Base-by-base conservation (phyloP, 2,888 invertebrate genomes). In the Laothoe populi region DNA sequence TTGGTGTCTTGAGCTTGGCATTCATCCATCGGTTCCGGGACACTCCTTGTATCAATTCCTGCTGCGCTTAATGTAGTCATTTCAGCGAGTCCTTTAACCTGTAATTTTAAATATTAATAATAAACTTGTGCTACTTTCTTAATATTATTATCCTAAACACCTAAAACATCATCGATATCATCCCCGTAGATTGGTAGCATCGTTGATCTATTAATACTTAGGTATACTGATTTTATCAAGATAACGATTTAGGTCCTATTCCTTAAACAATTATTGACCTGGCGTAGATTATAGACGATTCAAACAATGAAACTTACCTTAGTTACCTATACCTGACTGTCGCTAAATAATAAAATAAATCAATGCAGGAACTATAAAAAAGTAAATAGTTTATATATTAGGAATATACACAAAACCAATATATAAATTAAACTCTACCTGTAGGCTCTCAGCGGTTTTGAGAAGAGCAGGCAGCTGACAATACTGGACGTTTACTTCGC, bases 401-500 rank as follows among this genome's bases (percentile, higher is more conserved):
- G 26, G 26, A 26, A 42, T n/a, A 5, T 57, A 21, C 13, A 4
- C 23, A 1, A 19, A 4, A 11, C 21, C 11, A 16, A 38, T 40
- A 11, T 35, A 19, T 26, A 16, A 26, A 45, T 7, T 24, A 21
- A 21, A 49, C 40, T 10, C 46, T 77, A 95, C 97, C 94, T 98
- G 97, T 72, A 98, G 95, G 90, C 97, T 97, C 93, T 98, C 97
- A 81, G 98, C 98, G 83, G 97, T 98, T 93, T 97, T 97, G 78
- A 98, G 95, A 82, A 98, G 95, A 78, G 97, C 96, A 87, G 97
- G 97, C 86, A 98, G 94, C 94, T 97, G 97, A 94, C 97, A 97
- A 92, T 97, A 97, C 94, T 97, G 97, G 84, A 98, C 97, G 96
- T 97, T 97, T 81, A 98, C 98, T 93, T 98, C 98, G 84, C 98